A percentile compares a stretch with the other conserved stretches of the same genome.
These are phyloP conservation scores for Lycia hirtaria DNA, from an alignment of 2,888 invertebrate genomes.

Conservation along the genomic window DNA sequence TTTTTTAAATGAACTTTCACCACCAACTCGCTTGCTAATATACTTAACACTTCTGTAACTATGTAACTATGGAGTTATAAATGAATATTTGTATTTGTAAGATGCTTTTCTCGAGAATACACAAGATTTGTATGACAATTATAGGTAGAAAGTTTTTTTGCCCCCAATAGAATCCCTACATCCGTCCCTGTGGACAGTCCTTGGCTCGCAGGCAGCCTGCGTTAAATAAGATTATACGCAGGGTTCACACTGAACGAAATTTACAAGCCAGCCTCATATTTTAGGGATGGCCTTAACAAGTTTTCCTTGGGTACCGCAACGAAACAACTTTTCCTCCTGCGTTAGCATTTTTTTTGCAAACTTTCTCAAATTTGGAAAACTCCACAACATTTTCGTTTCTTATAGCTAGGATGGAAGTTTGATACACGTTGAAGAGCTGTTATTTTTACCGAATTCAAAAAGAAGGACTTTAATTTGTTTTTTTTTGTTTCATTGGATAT, in stretches of 20 bases:
- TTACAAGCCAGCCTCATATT: slow-evolving; percentile 19
- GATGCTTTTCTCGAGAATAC: no score
- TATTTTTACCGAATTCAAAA: no score
- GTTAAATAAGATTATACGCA: slow-evolving; percentile 30
- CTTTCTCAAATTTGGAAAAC: neutral
- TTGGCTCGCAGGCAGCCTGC: slow-evolving; percentile 21
- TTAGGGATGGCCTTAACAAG: slow-evolving; percentile 22
- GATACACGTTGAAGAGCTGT: no score
- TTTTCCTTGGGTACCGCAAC: slow-evolving; percentile 12
- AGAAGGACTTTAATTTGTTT: no score
- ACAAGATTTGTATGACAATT: no score
- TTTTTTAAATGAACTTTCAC: no score
- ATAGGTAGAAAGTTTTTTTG: neutral
- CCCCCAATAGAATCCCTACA: neutral
- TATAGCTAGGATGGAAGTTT: no score
- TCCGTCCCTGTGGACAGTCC: slow-evolving; percentile 8
- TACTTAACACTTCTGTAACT: no score
- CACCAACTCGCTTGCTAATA: no score
- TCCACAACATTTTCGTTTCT: neutral
- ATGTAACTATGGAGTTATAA: no score
- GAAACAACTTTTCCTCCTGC: neutral
- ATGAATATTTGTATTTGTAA: no score
- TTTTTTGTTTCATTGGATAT: no score
- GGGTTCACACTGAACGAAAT: slow-evolving; percentile 21
- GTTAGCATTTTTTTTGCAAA: slow-evolving; percentile 3